Percentiles rank a stretch among this genome's conserved stretches.
phyloP scores from a whole-genome alignment of 1,140 invertebrate species.

The Drosophila auraria region DNA sequence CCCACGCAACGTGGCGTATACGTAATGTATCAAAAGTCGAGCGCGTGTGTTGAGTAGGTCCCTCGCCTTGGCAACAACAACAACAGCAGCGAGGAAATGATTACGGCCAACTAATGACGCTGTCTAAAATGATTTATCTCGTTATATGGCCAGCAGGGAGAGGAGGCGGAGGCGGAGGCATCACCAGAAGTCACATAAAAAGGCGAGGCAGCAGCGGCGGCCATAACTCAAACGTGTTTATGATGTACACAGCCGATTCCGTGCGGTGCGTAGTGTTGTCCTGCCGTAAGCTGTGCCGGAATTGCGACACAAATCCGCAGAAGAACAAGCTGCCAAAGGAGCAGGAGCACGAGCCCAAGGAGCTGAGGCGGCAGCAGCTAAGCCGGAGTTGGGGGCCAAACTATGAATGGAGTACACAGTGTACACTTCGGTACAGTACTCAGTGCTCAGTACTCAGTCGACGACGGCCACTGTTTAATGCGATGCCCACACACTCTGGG shows the following conservation, averaged over 20 bases:
- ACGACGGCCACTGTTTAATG: constrained; percentile 49
- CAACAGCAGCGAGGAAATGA: constrained; percentile 65
- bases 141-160: constrained; percentile 63
- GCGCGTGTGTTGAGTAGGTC: constrained; percentile 31
- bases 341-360: not conserved
- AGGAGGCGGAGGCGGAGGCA: constrained; percentile 2
- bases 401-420: constrained; percentile 35
- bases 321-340: constrained; percentile 15
- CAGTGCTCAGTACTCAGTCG: constrained; percentile 28
- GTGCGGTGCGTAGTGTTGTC: constrained; percentile 26
- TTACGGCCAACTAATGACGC: constrained; percentile 84
- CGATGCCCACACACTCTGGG: constrained; percentile 7
- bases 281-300: constrained; percentile 23
- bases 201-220: constrained; percentile 35
- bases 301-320: constrained; percentile 46
- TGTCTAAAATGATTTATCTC: constrained; percentile 84
- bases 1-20: constrained; percentile 48
- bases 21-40: constrained; percentile 72
- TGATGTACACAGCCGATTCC: constrained; percentile 64
- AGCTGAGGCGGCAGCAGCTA: not conserved
- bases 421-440: constrained; percentile 1
- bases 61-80: constrained; percentile 21
- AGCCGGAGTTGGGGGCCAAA: constrained; percentile 9
- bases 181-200: constrained; percentile 71
- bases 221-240: constrained; percentile 80